Conservation (phyloP, 1,140 invertebrate species). For the Hesperophylax magnus region DNA sequence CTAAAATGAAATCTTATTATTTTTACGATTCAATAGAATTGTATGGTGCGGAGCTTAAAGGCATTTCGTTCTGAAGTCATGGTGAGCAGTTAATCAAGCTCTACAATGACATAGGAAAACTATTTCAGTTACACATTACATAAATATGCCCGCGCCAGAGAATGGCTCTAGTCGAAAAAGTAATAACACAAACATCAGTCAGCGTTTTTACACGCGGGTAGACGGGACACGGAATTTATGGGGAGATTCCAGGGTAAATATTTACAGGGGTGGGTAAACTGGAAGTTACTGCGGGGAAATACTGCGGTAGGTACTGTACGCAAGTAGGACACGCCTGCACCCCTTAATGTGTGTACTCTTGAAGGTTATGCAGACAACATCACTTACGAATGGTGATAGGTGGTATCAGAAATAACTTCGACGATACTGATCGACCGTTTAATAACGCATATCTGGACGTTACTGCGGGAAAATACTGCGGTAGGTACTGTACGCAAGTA, state of each 20-base stretch:
- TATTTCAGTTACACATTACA: slow-evolving; percentile 35
- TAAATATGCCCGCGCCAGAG: slow-evolving; percentile 23
- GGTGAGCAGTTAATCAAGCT: slow-evolving; percentile 25
- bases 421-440: not conserved
- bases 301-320: too few species aligned
- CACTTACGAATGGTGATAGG: not conserved
- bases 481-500: too few species aligned
- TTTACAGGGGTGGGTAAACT: slow-evolving; percentile 10
- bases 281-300: too few species aligned
- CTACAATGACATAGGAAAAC: slow-evolving; percentile 25
- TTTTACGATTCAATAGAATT: too few species aligned
- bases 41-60: too few species aligned
- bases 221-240: slow-evolving; percentile 29
- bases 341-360: not conserved
- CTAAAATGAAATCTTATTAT: too few species aligned
- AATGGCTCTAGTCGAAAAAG: slow-evolving; percentile 11
- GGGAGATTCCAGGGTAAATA: slow-evolving; percentile 5
- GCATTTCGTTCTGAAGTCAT: too few species aligned
- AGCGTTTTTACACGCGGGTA: slow-evolving; percentile 41
- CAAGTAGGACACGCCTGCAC: not conserved
- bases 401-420: slow-evolving; percentile 16
- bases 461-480: too few species aligned
- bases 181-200: slow-evolving; percentile 37
- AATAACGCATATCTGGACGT: too few species aligned
- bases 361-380: not conserved